A percentile compares a stretch with the other conserved stretches of the same genome.
Evolutionary conservation across 2,888 invertebrate genomes (phyloP).

Genomic region (Antheraea assamensis): DNA sequence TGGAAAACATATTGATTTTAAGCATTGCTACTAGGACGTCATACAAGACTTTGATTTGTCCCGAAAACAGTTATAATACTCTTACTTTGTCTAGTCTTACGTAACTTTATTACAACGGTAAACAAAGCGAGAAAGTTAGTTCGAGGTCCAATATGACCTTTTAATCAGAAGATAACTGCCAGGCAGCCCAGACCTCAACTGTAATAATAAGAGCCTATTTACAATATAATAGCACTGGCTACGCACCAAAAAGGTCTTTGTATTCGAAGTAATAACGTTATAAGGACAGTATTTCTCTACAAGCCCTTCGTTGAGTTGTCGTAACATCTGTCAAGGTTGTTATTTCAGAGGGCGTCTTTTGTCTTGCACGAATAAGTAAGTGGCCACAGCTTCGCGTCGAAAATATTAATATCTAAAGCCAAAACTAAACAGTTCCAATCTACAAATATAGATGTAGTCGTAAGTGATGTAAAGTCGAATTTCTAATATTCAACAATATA

Average conservation of each 20-base stretch:
- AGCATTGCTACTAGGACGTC: too few species aligned
- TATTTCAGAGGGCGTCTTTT: slow-evolving; percentile 16
- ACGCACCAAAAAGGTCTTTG: background rate
- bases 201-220: background rate
- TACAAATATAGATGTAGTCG: background rate
- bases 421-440: background rate
- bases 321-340: slow-evolving; percentile 14
- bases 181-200: background rate
- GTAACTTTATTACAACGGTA: too few species aligned
- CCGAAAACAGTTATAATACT: too few species aligned
- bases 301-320: slow-evolving; percentile 13
- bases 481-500: background rate
- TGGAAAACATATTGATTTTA: too few species aligned
- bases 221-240: background rate
- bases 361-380: background rate
- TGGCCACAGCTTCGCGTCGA: background rate
- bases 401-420: slow-evolving; percentile 1
- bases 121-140: background rate
- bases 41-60: too few species aligned
- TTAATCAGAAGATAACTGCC: background rate
- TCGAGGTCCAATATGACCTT: background rate
- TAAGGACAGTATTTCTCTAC: background rate
- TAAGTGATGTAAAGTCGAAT: background rate
- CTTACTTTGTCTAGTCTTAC: too few species aligned
- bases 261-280: slow-evolving; percentile 5